A percentile compares a stretch with the other conserved stretches of the same genome.
Conservation (phyloP, 2,113 vertebrate genomes). For the Stictonetta naevosa region DNA sequence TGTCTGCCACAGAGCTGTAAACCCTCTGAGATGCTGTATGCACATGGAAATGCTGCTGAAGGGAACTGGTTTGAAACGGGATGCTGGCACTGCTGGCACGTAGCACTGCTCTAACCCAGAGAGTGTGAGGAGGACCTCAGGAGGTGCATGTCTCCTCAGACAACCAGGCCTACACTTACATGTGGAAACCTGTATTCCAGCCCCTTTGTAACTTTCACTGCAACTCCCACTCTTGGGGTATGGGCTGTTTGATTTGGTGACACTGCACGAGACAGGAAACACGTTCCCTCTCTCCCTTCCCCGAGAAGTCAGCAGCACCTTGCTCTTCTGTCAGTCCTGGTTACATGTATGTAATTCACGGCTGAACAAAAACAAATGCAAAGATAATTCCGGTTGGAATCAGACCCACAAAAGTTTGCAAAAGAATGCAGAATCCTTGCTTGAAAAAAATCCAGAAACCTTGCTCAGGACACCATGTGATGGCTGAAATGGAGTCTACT, state of each 20-base stretch:
- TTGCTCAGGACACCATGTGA: not conserved
- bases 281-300: not conserved
- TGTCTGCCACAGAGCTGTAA: not conserved
- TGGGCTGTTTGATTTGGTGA: not conserved
- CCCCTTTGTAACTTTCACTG: not conserved
- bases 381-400: not conserved
- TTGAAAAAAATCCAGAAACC: not conserved
- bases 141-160: not conserved
- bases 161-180: not conserved
- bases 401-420: not conserved
- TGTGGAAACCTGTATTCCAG: not conserved
- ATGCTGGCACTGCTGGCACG: fast-evolving
- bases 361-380: not conserved
- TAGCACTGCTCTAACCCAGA: not conserved
- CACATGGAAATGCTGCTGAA: not conserved
- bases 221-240: not conserved
- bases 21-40: not conserved
- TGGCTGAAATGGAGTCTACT: not conserved
- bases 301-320: not conserved
- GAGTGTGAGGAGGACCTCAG: not conserved
- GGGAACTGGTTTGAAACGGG: not conserved
- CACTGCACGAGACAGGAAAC: not conserved
- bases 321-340: not conserved
- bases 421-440: not conserved
- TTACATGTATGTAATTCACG: too few species aligned